Base-by-base conservation (phyloP, 1,140 invertebrate genomes). In the Diabrotica undecimpunctata region DNA sequence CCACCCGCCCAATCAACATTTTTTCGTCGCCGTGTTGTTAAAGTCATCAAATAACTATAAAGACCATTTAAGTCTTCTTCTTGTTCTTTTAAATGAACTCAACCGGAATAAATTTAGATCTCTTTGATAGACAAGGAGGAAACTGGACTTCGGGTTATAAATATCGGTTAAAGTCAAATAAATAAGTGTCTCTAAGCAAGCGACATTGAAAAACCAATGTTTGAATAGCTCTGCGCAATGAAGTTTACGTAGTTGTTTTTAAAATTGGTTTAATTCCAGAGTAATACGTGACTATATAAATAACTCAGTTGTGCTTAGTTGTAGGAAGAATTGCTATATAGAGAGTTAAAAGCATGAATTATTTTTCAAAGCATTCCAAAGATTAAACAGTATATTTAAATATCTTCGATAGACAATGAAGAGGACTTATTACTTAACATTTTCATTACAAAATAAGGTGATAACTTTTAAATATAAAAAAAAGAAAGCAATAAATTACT, bases 91-190 rank as follows among this genome's bases (percentile, higher is more conserved):
- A 46, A 46, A 46, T 46, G 41, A 46, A 46, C 41, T 46, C 8
- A 46, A 46, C 8, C 41, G 6, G 41, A 6, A 46, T 46, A 46
- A 46, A 46, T 46, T 46, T 46, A 46, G 41, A 46, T 46, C 41
- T 8, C 8, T 46, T 46, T 46, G 41, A 46, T 46, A 46, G 41
- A 46, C 41, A 46, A 46, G 41, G 41, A 46, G 41, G 41, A 46
- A 46, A 46, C 41, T 46, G 41, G 41, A 46, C n/a, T 46, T n/a
- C n/a, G 8, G 4, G 41, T n/a, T 10, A 46, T 46, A 46, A 46
- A 46, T 46, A 46, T 46, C 41, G n/a, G 41, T 46, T 10, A 46
- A 46, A 46, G 41, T 46, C 41, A 46, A 46, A 46, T 46, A 46
- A 46, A 46, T 46, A 46, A 46, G 6, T 46, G 41, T 46, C 41